Evolutionary conservation across 2,797 vertebrate species (phyloP).

Genomic region (Lacerta agilis): DNA sequence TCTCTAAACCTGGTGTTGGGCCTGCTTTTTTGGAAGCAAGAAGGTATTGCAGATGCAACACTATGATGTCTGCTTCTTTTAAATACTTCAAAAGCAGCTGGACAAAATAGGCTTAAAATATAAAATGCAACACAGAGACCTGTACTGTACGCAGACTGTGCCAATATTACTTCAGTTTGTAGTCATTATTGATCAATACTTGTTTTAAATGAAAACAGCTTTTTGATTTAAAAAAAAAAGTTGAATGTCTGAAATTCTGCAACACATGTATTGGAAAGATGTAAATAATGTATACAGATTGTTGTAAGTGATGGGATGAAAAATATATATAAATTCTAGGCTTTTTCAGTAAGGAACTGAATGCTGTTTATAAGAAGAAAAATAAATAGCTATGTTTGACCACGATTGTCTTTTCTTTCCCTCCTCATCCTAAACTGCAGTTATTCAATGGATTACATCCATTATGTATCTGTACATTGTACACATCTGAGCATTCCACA

Average conservation of each 20-base stretch:
- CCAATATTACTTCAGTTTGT: slow-evolving; percentile 69
- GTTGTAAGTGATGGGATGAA: slow-evolving; percentile 79
- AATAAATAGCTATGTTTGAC: slow-evolving; percentile 91
- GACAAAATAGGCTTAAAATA: slow-evolving; percentile 35
- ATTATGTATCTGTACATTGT: background rate
- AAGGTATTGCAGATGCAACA: slow-evolving; percentile 1
- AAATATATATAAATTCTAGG: slow-evolving; percentile 86
- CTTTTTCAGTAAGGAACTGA: slow-evolving; percentile 77
- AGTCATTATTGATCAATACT: slow-evolving; percentile 51
- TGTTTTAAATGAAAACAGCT: slow-evolving; percentile 60
- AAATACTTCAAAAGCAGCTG: slow-evolving; percentile 17
- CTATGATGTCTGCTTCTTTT: slow-evolving; percentile 36
- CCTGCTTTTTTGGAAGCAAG: slow-evolving; percentile 16
- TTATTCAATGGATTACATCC: background rate
- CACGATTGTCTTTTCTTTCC: slow-evolving; percentile 59
- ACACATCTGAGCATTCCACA: background rate
- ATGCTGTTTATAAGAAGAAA: slow-evolving; percentile 89
- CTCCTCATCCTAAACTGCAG: background rate
- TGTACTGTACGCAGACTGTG: slow-evolving; percentile 72
- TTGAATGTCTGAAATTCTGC: slow-evolving; percentile 79
- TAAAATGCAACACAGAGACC: slow-evolving; percentile 41
- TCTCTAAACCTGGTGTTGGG: background rate
- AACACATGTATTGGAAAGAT: slow-evolving; percentile 81
- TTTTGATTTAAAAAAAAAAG: slow-evolving; percentile 66
- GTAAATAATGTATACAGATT: slow-evolving; percentile 87